Evolutionary conservation across 2,888 invertebrate genomes (phyloP), one percentile per base, ranked within the genome.

Genomic region (Eucriotettix oculatus): DNA sequence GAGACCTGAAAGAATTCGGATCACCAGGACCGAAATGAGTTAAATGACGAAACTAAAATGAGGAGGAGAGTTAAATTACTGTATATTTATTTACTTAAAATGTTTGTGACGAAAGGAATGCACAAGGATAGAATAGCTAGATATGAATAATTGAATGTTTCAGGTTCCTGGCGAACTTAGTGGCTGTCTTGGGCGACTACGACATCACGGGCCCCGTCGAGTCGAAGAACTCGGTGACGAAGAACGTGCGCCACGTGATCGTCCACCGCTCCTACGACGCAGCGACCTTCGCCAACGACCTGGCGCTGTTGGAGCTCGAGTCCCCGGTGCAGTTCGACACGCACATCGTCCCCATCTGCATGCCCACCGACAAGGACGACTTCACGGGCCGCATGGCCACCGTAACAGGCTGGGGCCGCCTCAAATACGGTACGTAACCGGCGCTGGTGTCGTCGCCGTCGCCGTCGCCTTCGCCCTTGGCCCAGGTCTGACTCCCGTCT

Each of bases 291-390:
- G 93, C 93, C 70, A 94, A 93, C 69, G 94, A 95, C 71, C 76
- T 94, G 66, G 94, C 94, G 0, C 72, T 95, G 40, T 71, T 94
- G 57, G 93, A 94, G 70, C 72, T 95, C 64, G 93, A 93, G 63
- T 80, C 85, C 10, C 84, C 92, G 0, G 81, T 94, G 10, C 82
- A 84, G 64, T 92, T 86, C 69, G 90, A 91, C 69, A 82, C 85
- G 40, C 92, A 93, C 72, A 90, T 94, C 65, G 91, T 93, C 52
- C 94, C 94, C 40, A 91, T 94, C 72, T 95, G 94, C 74, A 83
- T 95, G 82, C 93, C 92, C 1, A 85, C 87, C 54, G 80, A 79
- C 52, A 69, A 71, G 1, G 82, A 85, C 1, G 90, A 91, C 69
- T 91, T 87, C 72, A 90, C 88, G 0, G 91, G 91, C 0, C 79